Percentiles rank a stretch among this genome's conserved stretches.
These are phyloP conservation scores for Silurus glanis DNA, from an alignment of 2,113 vertebrate genomes.

Conservation along the genomic window DNA sequence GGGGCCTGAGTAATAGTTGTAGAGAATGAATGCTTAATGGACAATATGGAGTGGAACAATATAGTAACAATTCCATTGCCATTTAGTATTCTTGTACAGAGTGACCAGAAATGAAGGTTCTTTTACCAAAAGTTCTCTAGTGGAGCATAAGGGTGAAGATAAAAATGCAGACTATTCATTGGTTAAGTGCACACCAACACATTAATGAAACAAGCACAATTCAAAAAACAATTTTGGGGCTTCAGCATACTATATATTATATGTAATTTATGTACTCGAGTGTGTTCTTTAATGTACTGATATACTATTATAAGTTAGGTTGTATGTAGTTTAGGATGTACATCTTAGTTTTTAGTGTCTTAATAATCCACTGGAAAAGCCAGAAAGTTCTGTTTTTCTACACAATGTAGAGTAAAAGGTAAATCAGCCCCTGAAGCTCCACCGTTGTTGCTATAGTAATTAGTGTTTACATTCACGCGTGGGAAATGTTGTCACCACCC, in stretches of 20 bases:
- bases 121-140: background rate
- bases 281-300: background rate
- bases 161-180: background rate
- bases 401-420: background rate
- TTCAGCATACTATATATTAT: background rate
- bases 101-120: background rate
- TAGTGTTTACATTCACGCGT: background rate
- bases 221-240: background rate
- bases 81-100: background rate
- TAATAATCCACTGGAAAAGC: background rate
- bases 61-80: background rate
- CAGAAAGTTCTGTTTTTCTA: background rate
- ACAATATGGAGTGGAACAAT: background rate
- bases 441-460: background rate
- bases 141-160: background rate
- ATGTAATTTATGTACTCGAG: background rate
- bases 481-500: background rate
- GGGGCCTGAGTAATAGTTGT: constrained; percentile 8
- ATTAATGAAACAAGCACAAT: background rate
- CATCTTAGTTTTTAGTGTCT: background rate
- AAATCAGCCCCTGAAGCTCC: background rate
- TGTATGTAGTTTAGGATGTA: background rate
- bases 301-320: background rate
- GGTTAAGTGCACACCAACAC: background rate
- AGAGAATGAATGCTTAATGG: background rate